Percentiles rank a stretch among this genome's conserved stretches.
Conservation (phyloP, 2,888 invertebrate species). For the Drosophila ustulata region DNA sequence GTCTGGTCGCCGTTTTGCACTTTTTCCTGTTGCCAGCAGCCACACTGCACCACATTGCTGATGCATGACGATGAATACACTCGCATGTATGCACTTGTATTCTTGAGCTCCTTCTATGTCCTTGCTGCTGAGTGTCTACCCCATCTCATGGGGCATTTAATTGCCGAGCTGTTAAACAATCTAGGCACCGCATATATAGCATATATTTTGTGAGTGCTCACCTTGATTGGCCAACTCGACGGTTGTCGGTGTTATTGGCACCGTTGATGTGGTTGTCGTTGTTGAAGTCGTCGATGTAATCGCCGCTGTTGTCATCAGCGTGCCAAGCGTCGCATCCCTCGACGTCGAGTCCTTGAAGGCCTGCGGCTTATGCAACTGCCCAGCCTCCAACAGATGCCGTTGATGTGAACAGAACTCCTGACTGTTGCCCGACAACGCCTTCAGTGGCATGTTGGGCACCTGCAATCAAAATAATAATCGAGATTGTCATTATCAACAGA, state of each 20-base stretch:
- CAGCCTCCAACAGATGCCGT: conserved; percentile 81
- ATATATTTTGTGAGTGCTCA: conserved; percentile 35
- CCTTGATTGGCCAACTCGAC: conserved; percentile 65
- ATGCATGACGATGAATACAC: conserved; percentile 27
- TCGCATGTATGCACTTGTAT: conserved; percentile 5
- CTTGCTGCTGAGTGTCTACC: conserved; percentile 9
- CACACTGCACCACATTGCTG: conserved; percentile 30
- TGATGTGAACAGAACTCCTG: conserved; percentile 81
- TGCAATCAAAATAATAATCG: conserved; percentile 65
- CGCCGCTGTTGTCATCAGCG: conserved; percentile 51
- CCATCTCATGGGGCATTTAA: neutral
- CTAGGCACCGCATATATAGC: neutral
- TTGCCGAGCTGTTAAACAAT: neutral
- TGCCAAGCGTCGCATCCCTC: conserved; percentile 53
- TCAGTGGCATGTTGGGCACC: conserved; percentile 85
- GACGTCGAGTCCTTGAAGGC: conserved; percentile 52
- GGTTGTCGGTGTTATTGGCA: conserved; percentile 43
- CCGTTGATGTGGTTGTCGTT: conserved; percentile 28
- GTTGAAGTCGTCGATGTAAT: conserved; percentile 25
- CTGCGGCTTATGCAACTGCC: conserved; percentile 69
- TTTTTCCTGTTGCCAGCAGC: conserved; percentile 57
- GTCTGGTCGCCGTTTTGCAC: conserved; percentile 64
- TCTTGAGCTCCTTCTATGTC: conserved; percentile 34
- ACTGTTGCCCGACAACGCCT: conserved; percentile 43
- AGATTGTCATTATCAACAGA: conserved; percentile 53